Evolutionary conservation across 64 coral and sea anemone genomes (phyloP), one percentile per base, ranked within the genome.

Genomic region (Dendrophyllia cribrosa): DNA sequence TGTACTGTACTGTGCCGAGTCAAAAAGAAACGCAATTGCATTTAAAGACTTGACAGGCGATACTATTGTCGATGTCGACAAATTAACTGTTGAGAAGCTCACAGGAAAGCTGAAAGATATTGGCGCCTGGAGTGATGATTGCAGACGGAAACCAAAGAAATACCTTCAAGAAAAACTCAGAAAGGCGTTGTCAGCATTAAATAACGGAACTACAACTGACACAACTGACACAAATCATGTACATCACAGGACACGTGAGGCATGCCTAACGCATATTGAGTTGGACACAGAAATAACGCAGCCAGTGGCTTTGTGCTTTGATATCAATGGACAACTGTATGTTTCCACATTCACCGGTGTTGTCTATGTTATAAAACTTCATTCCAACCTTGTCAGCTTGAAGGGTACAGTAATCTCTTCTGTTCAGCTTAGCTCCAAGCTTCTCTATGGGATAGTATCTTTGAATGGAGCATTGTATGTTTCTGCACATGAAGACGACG

Each of bases 41-140:
- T n/a, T n/a, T n/a, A n/a, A n/a, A 76, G 86, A 88, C 58, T 59
- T 88, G 20, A 88, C 70, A 74, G 86, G 86, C 2, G 70, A 88
- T 5, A 75, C 86, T 14, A 51, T 88, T 61, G 86, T 75, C 10
- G 86, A 88, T 59, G 86, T 75, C 0, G 70, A 55, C 58, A 75
- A 88, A 75, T 70, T 88, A 75, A 88, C 70, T 58, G 86, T 75
- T 20, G 20, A 88, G 20, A 88, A 88, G 86, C 86, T 88, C 34
- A 88, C 20, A 10, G 52, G 16, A 70, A 88, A 88, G 66, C 70
- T 88, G 8, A 88, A 88, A 74, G 16, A 11, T 61, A 59, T 88
- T 88, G 70, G 52, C 13, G 13, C n/a, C 5, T 88, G 86, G 86
- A 88, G 49, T 75, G 53, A 76, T 9, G 16, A 88, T 9, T 88